Evolutionary conservation across 1,140 invertebrate species (phyloP), one percentile per base, ranked within the genome.

Genomic region (Agrypnia vestita): DNA sequence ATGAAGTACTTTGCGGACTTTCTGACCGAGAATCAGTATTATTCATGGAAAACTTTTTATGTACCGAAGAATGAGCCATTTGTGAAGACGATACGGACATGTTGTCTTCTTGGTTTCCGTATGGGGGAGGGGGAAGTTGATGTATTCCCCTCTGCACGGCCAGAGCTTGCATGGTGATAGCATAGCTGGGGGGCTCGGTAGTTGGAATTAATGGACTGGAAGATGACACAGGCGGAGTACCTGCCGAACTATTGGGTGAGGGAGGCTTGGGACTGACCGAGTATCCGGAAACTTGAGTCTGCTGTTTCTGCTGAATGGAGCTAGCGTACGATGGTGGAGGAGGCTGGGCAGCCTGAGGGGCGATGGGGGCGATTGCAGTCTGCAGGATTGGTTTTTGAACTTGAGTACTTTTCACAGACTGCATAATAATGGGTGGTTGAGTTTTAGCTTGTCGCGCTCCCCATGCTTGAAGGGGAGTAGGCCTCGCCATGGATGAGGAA

Each of bases 361-460:
- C 92, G 0, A 94, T 93, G 0, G 97, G 96, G 13, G 96, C 96
- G 9, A 97, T 96, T 0, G 97, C 97, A 7, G 97, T 98, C 86
- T 98, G 97, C 49, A 98, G 88, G 0, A 97, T 93, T 0, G 97
- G 97, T 87, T 98, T 98, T 85, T 97, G 96, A 6, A 98, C 96
- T 86, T 97, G 96, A 0, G 96, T 97, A 90, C 96, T 97, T 86
- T 97, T 97, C 0, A 98, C 97, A 21, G 96, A 97, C 86, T 98
- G 97, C 97, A 98, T 98, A 46, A 98, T 97, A 76, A 98, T 96
- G 0, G 96, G 97, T 13, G 96, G 94, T 85, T 98, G 96, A 0
- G 94, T 94, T 84, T 96, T 94, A 15, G 95, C 93, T 85, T 95
- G 94, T 55, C 95, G 91, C 59, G 94, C 94, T n/a, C 94, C 92